Conservation (phyloP, 2,888 invertebrate species). For the Thymelicus sylvestris region DNA sequence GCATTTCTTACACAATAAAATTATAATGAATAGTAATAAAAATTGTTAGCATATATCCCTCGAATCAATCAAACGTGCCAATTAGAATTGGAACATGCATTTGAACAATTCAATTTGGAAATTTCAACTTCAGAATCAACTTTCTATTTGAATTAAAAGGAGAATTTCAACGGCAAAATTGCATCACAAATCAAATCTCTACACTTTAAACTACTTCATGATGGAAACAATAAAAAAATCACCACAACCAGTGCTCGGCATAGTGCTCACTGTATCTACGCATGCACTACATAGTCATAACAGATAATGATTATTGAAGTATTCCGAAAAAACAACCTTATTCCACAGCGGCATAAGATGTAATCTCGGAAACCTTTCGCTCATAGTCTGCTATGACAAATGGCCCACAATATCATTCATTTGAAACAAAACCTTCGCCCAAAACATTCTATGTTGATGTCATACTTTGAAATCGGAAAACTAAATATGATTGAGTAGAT, state of each 20-base stretch:
- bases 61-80: slow-evolving; percentile 63
- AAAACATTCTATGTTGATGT: slow-evolving; percentile 34
- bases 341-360: not conserved
- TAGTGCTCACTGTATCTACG: slow-evolving; percentile 72
- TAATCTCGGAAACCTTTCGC: slow-evolving; percentile 37
- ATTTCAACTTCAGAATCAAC: slow-evolving; percentile 40
- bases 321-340: slow-evolving; percentile 3
- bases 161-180: slow-evolving; percentile 75
- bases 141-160: slow-evolving; percentile 39
- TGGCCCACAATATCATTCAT: slow-evolving; percentile 38
- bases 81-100: slow-evolving; percentile 62
- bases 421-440: slow-evolving; percentile 34
- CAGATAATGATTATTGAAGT: slow-evolving; percentile 7
- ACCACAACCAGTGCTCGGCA: slow-evolving; percentile 82
- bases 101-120: slow-evolving; percentile 45
- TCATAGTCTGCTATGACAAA: slow-evolving; percentile 32
- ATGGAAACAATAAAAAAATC: slow-evolving; percentile 57
- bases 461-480: slow-evolving; percentile 21
- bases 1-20: too few relatives aligned
- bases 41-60: slow-evolving; percentile 5
- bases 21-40: too few relatives aligned
- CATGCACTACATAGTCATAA: slow-evolving; percentile 72
- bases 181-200: slow-evolving; percentile 75
- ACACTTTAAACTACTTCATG: slow-evolving; percentile 58
- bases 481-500: slow-evolving; percentile 28